Percentiles rank a stretch among this genome's conserved stretches.
Evolutionary conservation across 1,140 invertebrate species (phyloP).

Genomic region (Belonocnema kinseyi): DNA sequence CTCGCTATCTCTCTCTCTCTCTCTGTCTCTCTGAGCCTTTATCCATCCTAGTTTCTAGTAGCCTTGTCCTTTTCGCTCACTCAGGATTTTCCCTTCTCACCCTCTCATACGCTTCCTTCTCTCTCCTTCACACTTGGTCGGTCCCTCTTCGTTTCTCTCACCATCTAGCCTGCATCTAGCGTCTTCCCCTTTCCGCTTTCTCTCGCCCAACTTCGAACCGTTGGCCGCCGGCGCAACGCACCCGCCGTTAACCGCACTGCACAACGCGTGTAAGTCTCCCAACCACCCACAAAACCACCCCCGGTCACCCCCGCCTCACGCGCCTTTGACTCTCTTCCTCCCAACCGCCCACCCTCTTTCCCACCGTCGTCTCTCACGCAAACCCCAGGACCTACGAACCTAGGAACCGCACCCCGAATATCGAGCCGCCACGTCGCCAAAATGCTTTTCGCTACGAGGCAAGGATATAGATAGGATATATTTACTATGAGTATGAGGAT

Average conservation of each 20-base stretch:
- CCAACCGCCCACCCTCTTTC: slow-evolving; percentile 48
- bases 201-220: slow-evolving; percentile 57
- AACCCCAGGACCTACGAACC: slow-evolving; percentile 68
- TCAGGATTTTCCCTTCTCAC: slow-evolving; percentile 37
- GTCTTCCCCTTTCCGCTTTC: slow-evolving; percentile 34
- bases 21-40: slow-evolving; percentile 30
- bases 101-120: slow-evolving; percentile 36
- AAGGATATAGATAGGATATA: background rate
- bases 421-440: slow-evolving; percentile 64
- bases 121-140: background rate
- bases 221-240: slow-evolving; percentile 72
- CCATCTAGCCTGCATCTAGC: slow-evolving; percentile 36
- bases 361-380: slow-evolving; percentile 61
- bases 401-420: slow-evolving; percentile 73
- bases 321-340: slow-evolving; percentile 49
- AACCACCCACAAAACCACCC: slow-evolving; percentile 40
- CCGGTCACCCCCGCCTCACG: slow-evolving; percentile 41
- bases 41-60: background rate
- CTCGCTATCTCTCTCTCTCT: slow-evolving; percentile 31
- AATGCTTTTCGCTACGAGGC: slow-evolving; percentile 53
- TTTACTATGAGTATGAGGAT: too few relatives aligned
- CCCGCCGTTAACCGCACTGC: slow-evolving; percentile 71
- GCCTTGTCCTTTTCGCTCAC: slow-evolving; percentile 35
- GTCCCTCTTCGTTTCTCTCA: slow-evolving; percentile 35
- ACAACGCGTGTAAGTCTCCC: slow-evolving; percentile 67